Base-by-base conservation (phyloP, 2,113 vertebrate genomes). In the Microtus pennsylvanicus region DNA sequence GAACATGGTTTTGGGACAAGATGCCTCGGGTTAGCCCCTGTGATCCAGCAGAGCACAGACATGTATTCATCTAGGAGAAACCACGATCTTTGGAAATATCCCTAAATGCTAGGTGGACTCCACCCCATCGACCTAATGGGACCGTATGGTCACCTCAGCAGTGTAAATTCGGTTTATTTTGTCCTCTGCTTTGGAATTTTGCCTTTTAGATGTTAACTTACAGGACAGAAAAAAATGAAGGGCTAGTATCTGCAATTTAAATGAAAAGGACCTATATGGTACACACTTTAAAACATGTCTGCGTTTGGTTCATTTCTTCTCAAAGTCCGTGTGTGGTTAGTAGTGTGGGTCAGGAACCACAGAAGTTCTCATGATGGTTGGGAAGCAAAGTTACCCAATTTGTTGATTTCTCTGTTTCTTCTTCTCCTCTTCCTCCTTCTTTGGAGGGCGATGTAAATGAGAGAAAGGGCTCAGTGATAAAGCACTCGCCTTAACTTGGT, bases 331-430 rank as follows among this genome's bases (percentile, higher is more conserved):
- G 11, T 81, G 33, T 85, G 28, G 33, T 4, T 17, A 90, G 52
- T 17, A 93, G 52, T 30, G 5, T 77, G 45, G 21, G 16, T 70
- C 16, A 74, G 58, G 72, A 35, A 55, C 72, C 47, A 76, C 5
- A 33, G 22, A 94, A 63, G 24, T 93, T 93, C 45, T 96, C 70
- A 61, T 58, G 45, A 89, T 45, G 61, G 10, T 63, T 94, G 83
- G 50, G 75, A 96, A 93, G 85, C 8, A 3, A 38, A 83, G 33
- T 69, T 93, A 50, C 55, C 81, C 26, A 94, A 67, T 80, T 80
- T 38, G n/a, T 87, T 96, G 52, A 78, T 87, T 77, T 81, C 93
- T 17, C 50, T 96, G 6, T 72, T 50, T 94, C 7, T 2, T 88
- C 0, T 77, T 90, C 1, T 58, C 30, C 1, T 58, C 30, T 5